Conservation (phyloP, 2,113 vertebrate species). For the Rhadina sibilatrix region DNA sequence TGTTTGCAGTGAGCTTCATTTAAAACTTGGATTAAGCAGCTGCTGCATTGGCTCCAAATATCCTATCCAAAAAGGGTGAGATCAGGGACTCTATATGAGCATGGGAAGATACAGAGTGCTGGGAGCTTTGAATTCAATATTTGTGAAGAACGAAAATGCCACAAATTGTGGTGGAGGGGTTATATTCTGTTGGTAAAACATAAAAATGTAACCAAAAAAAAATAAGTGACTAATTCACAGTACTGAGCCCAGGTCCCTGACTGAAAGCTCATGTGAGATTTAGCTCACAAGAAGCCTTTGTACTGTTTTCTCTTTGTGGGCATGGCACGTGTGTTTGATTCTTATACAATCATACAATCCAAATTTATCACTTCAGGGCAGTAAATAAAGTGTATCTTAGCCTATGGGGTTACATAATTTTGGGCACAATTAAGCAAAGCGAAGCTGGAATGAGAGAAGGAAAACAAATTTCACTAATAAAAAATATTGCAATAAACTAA, state of each 20-base stretch:
- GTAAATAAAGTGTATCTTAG: neutral
- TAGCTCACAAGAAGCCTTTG: neutral
- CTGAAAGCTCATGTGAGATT: neutral
- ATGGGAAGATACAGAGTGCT: neutral
- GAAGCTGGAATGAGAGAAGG: neutral
- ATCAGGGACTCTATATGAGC: neutral
- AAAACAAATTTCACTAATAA: neutral
- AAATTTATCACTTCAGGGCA: neutral
- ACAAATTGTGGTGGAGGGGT: neutral
- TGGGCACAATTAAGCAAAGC: neutral
- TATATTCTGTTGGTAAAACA: neutral
- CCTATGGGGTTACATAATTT: neutral
- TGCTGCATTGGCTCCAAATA: conserved; percentile 42
- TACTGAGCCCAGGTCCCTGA: neutral
- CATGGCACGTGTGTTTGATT: neutral
- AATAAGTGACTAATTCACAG: neutral
- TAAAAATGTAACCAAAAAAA: neutral
- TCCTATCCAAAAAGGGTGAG: neutral
- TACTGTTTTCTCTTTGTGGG: neutral
- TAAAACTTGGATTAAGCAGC: conserved; percentile 63
- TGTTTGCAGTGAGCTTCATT: conserved; percentile 41
- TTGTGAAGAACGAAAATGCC: neutral
- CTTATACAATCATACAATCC: neutral
- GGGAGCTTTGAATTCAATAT: neutral
- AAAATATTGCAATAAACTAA: neutral